Evolutionary conservation across 2,113 vertebrate species (phyloP), one percentile per base, ranked within the genome.

Genomic region (Anolis carolinensis): DNA sequence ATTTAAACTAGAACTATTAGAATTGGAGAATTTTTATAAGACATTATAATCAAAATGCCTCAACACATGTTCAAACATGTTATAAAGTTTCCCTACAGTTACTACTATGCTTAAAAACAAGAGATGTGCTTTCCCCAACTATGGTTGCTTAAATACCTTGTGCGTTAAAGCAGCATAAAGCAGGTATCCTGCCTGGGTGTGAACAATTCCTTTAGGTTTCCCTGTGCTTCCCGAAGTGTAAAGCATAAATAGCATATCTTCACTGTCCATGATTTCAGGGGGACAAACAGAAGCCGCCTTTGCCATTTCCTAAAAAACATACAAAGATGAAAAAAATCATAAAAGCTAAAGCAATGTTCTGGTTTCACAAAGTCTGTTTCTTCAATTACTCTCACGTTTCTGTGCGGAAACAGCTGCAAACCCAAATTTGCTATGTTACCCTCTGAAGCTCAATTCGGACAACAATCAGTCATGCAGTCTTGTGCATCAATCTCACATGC

Each of bases 171-270:
- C 95, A 0, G 97, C 78, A 0, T 98, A 99, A 1, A 99, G 96
- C 92, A 99, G 95, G 91, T 98, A 99, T 39, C 98, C 98, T 0
- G 98, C 98, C 95, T 98, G 98, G 0, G 97, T 97, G 92, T 98
- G 98, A 55, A 99, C 95, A 0, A 99, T 91, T 30, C 98, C 98
- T 93, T 99, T 99, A 84, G 98, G 98, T 72, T 95, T 95, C 16
- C 98, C 98, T 0, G 98, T 99, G 90, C 98, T 99, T 59, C 98
- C 98, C 0, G 98, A 98, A 0, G 98, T 99, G 25, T 98, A 98
- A 27, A 99, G 95, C 95, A 98, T 95, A 86, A 99, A 99, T 27
- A 98, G 96, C 79, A 95, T 65, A 39, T 98, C 98, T 87, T 99
- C 98, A 0, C 98, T 98, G 92, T 95, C 96, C 97, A 99, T 97